Percentiles rank a stretch among this genome's conserved stretches.
phyloP scores from a whole-genome alignment of 1,140 invertebrate species.

The Zaprionus lachaisei region DNA sequence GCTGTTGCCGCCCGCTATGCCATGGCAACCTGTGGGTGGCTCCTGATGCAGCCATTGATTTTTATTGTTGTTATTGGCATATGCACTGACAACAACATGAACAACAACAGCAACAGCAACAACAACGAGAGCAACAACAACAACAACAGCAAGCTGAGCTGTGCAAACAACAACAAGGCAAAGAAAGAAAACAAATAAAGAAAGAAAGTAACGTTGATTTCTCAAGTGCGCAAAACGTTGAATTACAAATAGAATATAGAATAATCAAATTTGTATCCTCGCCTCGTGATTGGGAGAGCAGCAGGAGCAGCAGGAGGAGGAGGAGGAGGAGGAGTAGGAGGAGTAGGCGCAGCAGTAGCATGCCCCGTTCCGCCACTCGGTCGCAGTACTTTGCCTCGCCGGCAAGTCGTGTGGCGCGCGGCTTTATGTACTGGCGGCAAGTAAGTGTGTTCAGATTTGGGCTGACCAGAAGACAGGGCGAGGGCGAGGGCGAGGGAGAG shows the following conservation, averaged over 20 bases:
- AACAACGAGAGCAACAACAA: conserved; percentile 27
- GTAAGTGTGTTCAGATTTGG: conserved; percentile 61
- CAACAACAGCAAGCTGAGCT: conserved; percentile 14
- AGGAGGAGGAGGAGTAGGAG: background rate
- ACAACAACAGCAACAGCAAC: conserved; percentile 27
- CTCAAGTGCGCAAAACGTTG: conserved; percentile 40
- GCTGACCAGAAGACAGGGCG: background rate
- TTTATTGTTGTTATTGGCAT: conserved; percentile 72
- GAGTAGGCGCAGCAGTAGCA: conserved; percentile 25
- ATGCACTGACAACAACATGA: conserved; percentile 41
- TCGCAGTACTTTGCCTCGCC: conserved; percentile 44
- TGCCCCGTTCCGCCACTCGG: conserved; percentile 42
- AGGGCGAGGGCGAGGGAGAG: too few relatives aligned
- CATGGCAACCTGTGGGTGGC: conserved; percentile 62
- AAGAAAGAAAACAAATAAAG: conserved; percentile 57
- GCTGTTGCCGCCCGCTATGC: conserved; percentile 16
- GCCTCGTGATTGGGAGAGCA: conserved; percentile 30
- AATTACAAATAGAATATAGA: background rate
- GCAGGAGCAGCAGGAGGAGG: conserved; percentile 18
- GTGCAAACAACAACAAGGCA: conserved; percentile 25
- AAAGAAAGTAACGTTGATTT: conserved; percentile 51
- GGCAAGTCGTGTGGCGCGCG: conserved; percentile 61
- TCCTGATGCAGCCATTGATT: conserved; percentile 70
- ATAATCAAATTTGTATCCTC: conserved; percentile 4
- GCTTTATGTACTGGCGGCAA: conserved; percentile 78